phyloP scores from a whole-genome alignment of 2,888 invertebrate genomes.

The Amphipoea lucens region DNA sequence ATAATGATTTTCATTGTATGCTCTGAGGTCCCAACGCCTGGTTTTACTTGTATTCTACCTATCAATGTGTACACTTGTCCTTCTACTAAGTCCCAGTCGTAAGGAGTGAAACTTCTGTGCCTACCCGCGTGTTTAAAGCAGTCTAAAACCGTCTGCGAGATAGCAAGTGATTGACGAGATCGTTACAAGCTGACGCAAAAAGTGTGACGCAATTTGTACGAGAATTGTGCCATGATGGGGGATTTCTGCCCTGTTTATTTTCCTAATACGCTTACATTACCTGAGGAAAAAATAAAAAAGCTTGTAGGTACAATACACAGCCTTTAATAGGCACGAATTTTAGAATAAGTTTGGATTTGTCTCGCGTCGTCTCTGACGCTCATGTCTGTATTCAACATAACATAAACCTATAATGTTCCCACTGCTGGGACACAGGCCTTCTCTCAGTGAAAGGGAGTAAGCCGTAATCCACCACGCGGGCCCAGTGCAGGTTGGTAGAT shows the following conservation, averaged over 20 bases:
- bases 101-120: neutral
- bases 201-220: conserved; percentile 56
- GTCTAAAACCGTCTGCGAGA: conserved; percentile 42
- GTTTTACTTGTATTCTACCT: neutral
- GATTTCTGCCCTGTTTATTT: conserved; percentile 47
- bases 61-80: neutral
- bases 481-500: no score
- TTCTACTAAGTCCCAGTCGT: neutral
- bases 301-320: neutral
- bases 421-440: no score
- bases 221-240: conserved; percentile 38
- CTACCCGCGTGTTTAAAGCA: fast-evolving
- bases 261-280: conserved; percentile 21
- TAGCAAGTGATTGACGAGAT: conserved; percentile 61
- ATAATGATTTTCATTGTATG: neutral
- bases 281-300: neutral
- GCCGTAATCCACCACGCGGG: no score
- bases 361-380: neutral
- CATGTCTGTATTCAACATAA: neutral
- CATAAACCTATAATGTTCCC: no score
- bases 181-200: conserved; percentile 60
- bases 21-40: neutral
- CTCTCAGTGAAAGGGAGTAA: no score
- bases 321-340: neutral
- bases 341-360: neutral